Base-by-base conservation (phyloP, 1,140 invertebrate genomes). In the Battus philenor region DNA sequence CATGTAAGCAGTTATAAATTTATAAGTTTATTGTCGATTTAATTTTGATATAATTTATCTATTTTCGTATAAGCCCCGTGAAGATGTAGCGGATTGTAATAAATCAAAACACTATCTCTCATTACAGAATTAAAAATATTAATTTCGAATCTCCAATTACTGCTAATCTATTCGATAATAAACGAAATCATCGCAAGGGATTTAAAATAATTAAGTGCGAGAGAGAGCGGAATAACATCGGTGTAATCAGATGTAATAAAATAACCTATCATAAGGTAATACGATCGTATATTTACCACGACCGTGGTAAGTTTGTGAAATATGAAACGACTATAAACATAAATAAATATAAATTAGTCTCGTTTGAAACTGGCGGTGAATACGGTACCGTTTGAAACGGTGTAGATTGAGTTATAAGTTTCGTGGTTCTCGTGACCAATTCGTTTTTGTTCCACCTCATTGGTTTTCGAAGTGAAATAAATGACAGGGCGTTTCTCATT, bases 401-500 rank as follows among this genome's bases (percentile, higher is more conserved):
- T n/a, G 44, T 30, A 30, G 62, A 71, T 71, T 65, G 59, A 71
- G 65, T 59, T 63, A 71, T 71, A 57, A 43, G 49, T 71, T 61
- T 62, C 46, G 38, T 1, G 20, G 32, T 34, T 34, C 26, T 54
- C 43, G 53, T 54, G 52, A 55, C 50, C 56, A 51, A 63, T 58
- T 59, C 53, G 52, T 63, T 70, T n/a, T 45, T 51, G 49, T 33
- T 47, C 48, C 51, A 58, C 55, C 52, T 38, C 55, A 67, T 68
- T 64, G 63, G 34, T 60, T 57, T 59, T 50, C 45, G 59, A 63
- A 60, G 12, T 11, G n/a, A 34, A 11, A 11, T 34, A n/a, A n/a
- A n/a, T n/a, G n/a, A n/a, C n/a, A n/a, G n/a, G n/a, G n/a, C n/a
- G n/a, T n/a, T n/a, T n/a, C n/a, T n/a, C n/a, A n/a, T n/a, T n/a